Conservation (phyloP, 2,888 invertebrate species). For the Epicampocera succincta region DNA sequence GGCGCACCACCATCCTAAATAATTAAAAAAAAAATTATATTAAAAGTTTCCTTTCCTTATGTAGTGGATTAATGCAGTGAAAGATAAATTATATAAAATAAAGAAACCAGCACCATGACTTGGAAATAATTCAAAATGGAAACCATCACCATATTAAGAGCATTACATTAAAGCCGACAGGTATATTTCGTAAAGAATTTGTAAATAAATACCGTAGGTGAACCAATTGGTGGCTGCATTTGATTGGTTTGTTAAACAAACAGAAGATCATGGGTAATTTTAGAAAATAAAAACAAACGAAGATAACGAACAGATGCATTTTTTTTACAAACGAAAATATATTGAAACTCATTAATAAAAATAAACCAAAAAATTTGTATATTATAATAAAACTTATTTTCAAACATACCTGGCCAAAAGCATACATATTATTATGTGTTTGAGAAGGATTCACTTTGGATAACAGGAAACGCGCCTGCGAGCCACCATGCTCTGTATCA, state of each 20-base stretch:
- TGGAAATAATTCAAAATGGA: background rate
- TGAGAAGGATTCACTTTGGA: conserved; percentile 99
- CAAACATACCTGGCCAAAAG: conserved; percentile 88
- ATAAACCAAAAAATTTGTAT: conserved; percentile 28
- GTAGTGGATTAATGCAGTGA: background rate
- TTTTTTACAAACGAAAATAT: conserved; percentile 65
- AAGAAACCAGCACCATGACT: conserved; percentile 53
- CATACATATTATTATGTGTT: conserved; percentile 99
- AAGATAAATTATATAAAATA: conserved; percentile 8
- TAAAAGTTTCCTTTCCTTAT: background rate
- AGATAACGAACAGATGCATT: conserved; percentile 61
- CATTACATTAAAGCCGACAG: conserved; percentile 23
- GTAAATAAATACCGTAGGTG: conserved; percentile 80
- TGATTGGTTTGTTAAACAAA: conserved; percentile 59
- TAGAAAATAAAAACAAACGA: conserved; percentile 39
- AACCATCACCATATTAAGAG: conserved; percentile 54
- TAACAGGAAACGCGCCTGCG: conserved; percentile 98
- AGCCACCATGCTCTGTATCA: conserved; percentile 99
- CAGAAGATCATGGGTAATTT: conserved; percentile 40
- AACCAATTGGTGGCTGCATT: conserved; percentile 80
- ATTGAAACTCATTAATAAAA: conserved; percentile 65
- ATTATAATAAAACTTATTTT: conserved; percentile 2
- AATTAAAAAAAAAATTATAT: conserved; percentile 10
- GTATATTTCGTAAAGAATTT: conserved; percentile 31
- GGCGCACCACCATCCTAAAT: conserved; percentile 96